phyloP scores from a whole-genome alignment of 2,888 invertebrate species.

The Stenchaetothrips biformis region DNA sequence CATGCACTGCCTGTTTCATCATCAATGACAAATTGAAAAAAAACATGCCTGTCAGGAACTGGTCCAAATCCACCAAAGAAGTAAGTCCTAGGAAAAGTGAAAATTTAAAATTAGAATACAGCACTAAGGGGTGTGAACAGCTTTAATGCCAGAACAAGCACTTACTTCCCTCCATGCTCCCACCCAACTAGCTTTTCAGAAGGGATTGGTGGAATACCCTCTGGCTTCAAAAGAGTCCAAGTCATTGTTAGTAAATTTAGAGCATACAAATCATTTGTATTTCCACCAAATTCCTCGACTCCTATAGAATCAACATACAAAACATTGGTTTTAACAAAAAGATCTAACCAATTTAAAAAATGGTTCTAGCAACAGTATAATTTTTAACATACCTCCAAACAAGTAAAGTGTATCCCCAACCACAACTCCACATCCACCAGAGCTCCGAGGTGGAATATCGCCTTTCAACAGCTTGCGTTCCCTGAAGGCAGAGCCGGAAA shows the following conservation, averaged over 20 bases:
- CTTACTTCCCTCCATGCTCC: slow-evolving; percentile 39
- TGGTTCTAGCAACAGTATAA: neutral
- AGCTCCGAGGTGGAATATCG: slow-evolving; percentile 37
- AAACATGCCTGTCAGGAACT: slow-evolving; percentile 31
- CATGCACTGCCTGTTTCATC: slow-evolving; percentile 40
- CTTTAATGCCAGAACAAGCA: neutral
- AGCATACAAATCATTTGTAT: slow-evolving; percentile 38
- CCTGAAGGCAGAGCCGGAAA: neutral
- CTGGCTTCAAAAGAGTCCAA: slow-evolving; percentile 38
- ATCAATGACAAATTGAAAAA: slow-evolving; percentile 35
- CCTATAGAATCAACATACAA: slow-evolving; percentile 30
- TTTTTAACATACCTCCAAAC: slow-evolving; percentile 38
- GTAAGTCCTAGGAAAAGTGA: slow-evolving; percentile 38
- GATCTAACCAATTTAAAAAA: no score
- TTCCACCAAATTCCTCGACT: slow-evolving; percentile 33
- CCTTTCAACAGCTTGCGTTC: slow-evolving; percentile 33
- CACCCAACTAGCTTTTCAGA: slow-evolving; percentile 41
- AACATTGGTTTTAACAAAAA: neutral
- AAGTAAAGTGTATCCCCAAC: slow-evolving; percentile 39
- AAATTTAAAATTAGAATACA: slow-evolving; percentile 19
- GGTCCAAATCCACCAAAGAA: slow-evolving; percentile 43
- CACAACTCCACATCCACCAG: slow-evolving; percentile 39
- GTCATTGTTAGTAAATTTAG: slow-evolving; percentile 37
- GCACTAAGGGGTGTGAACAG: neutral
- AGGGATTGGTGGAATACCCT: slow-evolving; percentile 37